Conservation (phyloP, 35 echinoderm and acorn worm species). For the Strongylocentrotus purpuratus region DNA sequence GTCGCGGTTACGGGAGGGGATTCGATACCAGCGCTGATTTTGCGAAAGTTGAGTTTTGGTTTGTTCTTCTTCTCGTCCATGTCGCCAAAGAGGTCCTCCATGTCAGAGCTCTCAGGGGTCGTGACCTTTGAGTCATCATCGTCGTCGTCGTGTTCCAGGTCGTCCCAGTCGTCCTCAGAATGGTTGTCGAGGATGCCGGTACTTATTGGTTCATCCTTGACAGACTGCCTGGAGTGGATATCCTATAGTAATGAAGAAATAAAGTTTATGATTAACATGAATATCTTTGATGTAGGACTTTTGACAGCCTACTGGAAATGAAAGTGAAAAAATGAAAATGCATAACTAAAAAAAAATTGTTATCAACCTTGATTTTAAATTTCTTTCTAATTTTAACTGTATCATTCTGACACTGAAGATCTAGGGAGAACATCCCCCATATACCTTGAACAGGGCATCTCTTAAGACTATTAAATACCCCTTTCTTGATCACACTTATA, state of each 20-base stretch:
- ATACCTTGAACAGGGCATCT: too few relatives aligned
- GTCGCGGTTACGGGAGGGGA: slow-evolving; percentile 23
- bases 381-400: too few relatives aligned
- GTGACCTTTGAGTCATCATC: slow-evolving; percentile 74
- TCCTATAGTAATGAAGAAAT: background rate
- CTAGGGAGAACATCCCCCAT: too few relatives aligned
- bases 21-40: background rate
- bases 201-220: background rate
- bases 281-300: too few relatives aligned
- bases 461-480: too few relatives aligned
- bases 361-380: too few relatives aligned
- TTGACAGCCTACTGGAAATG: too few relatives aligned
- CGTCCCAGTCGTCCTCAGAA: slow-evolving; percentile 12
- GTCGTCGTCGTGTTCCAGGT: slow-evolving; percentile 27
- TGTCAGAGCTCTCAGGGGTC: slow-evolving; percentile 84
- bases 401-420: too few relatives aligned
- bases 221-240: background rate
- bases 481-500: too few relatives aligned
- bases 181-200: background rate
- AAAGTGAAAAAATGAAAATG: too few relatives aligned
- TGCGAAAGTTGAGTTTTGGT: slow-evolving; percentile 41
- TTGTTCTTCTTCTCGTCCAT: slow-evolving; percentile 41
- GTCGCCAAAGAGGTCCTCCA: slow-evolving; percentile 92
- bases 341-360: too few relatives aligned
- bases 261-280: too few relatives aligned